Percentiles rank a stretch among this genome's conserved stretches.
Evolutionary conservation across 2,888 invertebrate species (phyloP).

Genomic region (Dasysyrphus tricinctus): DNA sequence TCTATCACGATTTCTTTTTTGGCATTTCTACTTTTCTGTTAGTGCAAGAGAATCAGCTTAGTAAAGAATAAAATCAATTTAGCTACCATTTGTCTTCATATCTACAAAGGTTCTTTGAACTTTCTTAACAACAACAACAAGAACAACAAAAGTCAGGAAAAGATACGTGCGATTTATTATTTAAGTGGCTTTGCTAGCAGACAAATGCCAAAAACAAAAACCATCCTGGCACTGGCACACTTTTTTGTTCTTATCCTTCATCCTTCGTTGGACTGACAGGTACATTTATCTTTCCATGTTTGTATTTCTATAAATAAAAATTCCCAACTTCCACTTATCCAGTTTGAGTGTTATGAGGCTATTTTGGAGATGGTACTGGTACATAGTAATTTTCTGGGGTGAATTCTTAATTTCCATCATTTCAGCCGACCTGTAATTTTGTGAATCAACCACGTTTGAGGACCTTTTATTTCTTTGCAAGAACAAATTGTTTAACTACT

Average conservation of each 20-base stretch:
- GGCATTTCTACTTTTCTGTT: not conserved
- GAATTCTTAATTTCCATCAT: slow-evolving; percentile 68
- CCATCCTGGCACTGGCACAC: slow-evolving; percentile 24
- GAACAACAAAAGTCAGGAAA: not conserved
- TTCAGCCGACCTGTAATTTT: slow-evolving; percentile 47
- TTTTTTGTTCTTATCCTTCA: slow-evolving; percentile 8
- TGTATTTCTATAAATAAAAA: not conserved
- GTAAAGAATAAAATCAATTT: not conserved
- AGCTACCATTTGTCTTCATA: slow-evolving; percentile 26
- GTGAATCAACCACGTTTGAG: slow-evolving; percentile 11
- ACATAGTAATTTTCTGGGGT: slow-evolving; percentile 43
- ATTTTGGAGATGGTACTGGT: not conserved
- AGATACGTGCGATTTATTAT: slow-evolving; percentile 45
- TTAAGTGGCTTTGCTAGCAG: slow-evolving; percentile 5
- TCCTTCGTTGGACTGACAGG: slow-evolving; percentile 25
- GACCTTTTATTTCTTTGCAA: slow-evolving; percentile 17
- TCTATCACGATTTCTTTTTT: slow-evolving; percentile 25
- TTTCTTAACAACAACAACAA: not conserved
- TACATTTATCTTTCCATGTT: slow-evolving; percentile 49
- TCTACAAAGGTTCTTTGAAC: slow-evolving; percentile 11
- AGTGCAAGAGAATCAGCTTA: not conserved
- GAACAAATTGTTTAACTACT: slow-evolving; percentile 24
- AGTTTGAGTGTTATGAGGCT: slow-evolving; percentile 14
- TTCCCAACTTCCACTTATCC: slow-evolving; percentile 27
- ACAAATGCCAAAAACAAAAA: not conserved